phyloP scores from a whole-genome alignment of 2,113 vertebrate genomes.

The Motacilla alba region DNA sequence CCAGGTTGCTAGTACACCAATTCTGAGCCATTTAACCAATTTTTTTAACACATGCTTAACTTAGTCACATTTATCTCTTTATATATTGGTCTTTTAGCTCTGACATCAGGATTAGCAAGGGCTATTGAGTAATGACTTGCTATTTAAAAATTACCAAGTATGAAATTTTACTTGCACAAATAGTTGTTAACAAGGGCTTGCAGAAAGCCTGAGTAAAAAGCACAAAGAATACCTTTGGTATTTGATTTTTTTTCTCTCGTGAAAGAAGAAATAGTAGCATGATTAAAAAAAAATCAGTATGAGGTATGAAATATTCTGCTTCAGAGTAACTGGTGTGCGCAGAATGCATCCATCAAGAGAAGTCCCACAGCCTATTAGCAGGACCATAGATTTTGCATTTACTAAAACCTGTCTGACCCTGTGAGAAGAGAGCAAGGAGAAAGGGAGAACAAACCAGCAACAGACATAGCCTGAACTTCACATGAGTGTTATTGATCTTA shows the following conservation, averaged over 20 bases:
- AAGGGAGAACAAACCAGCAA: background rate
- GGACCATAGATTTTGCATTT: background rate
- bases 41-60: background rate
- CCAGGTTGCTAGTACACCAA: background rate
- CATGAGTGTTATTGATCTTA: slow-evolving; percentile 65
- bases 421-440: background rate
- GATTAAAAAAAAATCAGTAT: background rate
- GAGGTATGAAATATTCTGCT: background rate
- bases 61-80: background rate
- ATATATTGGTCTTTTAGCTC: background rate
- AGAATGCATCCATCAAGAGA: background rate
- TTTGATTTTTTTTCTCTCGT: background rate
- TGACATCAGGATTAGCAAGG: background rate
- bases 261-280: background rate
- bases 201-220: background rate
- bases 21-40: background rate
- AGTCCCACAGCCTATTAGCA: background rate
- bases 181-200: background rate
- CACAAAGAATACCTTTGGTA: background rate
- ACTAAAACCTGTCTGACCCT: background rate
- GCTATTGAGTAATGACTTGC: background rate
- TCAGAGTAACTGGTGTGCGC: background rate
- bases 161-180: background rate
- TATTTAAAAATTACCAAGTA: background rate
- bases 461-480: background rate